Percentiles rank a stretch among this genome's conserved stretches.
Evolutionary conservation across 2,888 invertebrate species (phyloP).

Genomic region (Lochmaea capreae): DNA sequence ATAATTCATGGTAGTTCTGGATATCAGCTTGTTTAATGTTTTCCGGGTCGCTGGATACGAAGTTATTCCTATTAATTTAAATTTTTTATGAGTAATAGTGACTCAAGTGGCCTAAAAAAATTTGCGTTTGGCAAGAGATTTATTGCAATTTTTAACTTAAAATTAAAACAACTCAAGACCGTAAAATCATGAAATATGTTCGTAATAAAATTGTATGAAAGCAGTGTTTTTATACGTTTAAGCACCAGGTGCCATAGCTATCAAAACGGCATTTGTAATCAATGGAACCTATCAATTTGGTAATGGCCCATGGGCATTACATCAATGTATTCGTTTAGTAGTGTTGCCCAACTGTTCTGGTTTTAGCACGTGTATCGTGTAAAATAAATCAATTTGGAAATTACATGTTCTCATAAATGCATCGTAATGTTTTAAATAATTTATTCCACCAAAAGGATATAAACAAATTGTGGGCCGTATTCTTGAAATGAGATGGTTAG

Average conservation of each 20-base stretch:
- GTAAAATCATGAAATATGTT: too few relatives aligned
- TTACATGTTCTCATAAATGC: not conserved
- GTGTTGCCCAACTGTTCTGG: conserved; percentile 26
- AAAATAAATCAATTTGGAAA: conserved; percentile 25
- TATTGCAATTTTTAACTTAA: too few relatives aligned
- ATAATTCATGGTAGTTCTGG: too few relatives aligned
- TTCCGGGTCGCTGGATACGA: too few relatives aligned
- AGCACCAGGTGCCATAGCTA: not conserved
- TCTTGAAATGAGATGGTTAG: not conserved
- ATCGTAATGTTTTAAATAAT: not conserved
- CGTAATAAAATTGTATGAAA: not conserved
- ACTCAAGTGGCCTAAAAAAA: too few relatives aligned
- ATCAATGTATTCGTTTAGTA: conserved; percentile 15
- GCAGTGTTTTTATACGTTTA: not conserved
- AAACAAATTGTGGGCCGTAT: not conserved
- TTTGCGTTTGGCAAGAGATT: too few relatives aligned
- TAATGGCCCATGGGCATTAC: conserved; percentile 12
- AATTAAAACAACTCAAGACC: too few relatives aligned
- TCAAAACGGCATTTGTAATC: conserved; percentile 15
- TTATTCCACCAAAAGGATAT: conserved; percentile 1
- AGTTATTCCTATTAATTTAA: too few relatives aligned
- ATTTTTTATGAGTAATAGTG: too few relatives aligned
- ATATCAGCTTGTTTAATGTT: too few relatives aligned
- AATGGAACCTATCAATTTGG: conserved; percentile 27
- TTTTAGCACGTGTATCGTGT: conserved; percentile 31